Base-by-base conservation (phyloP, 1,140 invertebrate species). In the Cydia strobilella region DNA sequence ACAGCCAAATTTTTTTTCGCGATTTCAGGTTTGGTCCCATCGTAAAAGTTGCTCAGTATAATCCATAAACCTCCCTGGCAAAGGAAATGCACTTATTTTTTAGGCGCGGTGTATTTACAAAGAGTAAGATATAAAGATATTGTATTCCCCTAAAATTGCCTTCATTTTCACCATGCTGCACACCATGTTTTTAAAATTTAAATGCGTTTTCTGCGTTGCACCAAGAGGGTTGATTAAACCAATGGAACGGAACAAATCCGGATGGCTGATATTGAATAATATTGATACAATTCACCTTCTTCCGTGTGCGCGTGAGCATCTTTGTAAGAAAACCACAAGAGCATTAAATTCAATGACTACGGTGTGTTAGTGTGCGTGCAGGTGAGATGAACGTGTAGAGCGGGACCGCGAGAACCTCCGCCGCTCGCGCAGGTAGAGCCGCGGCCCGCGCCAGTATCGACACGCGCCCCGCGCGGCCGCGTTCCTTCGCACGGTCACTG, bases 381-480 rank as follows among this genome's bases (percentile, higher is more conserved):
- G 82, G 87, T 85, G 81, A 87, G 84, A 83, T 66, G 71, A 72
- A 79, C 80, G 84, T 59, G 78, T 77, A 86, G 85, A 90, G 85
- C 79, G 82, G 76, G 85, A 54, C 78, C 82, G 79, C 79, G 77
- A 84, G 74, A 86, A 81, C 86, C 86, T 89, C 73, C 82, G 79
- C 18, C 59, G 75, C 69, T 9, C 27, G 48, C 82, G 74, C 82
- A 79, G 82, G 79, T 83, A 84, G 78, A 77, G 77, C 75, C 39
- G 75, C 51, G 66, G 76, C 81, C 76, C 74, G 65, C 75, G 87
- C 85, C 89, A 90, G 89, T 90, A 83, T 76, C 83, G 77, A 77
- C 81, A 85, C 84, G 86, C 86, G 87, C 80, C 80, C 79, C 86
- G 86, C 81, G 89, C 88, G 83, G 79, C 84, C 85, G 85, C 86